Percentiles rank a stretch among this genome's conserved stretches.
Conservation (phyloP, 2,797 vertebrate species). For the Lutjanus argentimaculatus region DNA sequence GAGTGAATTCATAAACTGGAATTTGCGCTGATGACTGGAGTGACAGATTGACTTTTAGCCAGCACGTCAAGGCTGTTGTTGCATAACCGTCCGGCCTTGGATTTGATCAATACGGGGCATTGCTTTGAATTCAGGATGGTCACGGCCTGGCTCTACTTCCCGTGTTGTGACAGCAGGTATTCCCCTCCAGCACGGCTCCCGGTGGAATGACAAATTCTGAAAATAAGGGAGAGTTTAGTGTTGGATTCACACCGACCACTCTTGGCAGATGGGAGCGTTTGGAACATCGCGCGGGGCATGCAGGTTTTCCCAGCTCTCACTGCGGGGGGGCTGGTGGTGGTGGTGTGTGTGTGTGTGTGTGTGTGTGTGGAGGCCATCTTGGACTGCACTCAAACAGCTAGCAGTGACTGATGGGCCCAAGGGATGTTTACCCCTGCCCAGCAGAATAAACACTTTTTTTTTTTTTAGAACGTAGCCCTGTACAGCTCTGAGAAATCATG, state of each 20-base stretch:
- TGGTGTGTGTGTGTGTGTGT: not conserved
- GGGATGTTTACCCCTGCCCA: constrained; percentile 68
- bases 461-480: constrained; percentile 24
- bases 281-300: constrained; percentile 48
- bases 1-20: constrained; percentile 35
- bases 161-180: constrained; percentile 48
- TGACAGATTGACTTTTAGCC: constrained; percentile 32
- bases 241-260: constrained; percentile 50
- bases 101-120: constrained; percentile 13
- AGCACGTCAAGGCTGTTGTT: constrained; percentile 23
- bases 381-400: constrained; percentile 71
- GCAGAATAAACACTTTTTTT: constrained; percentile 63
- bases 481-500: constrained; percentile 59
- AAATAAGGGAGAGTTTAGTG: constrained; percentile 55
- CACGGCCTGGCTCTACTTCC: constrained; percentile 26
- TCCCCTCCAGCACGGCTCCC: constrained; percentile 39
- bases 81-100: constrained; percentile 6
- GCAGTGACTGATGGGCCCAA: constrained; percentile 72
- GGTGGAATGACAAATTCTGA: constrained; percentile 44
- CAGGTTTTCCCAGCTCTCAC: constrained; percentile 58
- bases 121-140: constrained; percentile 43
- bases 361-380: constrained; percentile 52
- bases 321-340: not conserved
- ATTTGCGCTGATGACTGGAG: constrained; percentile 27
- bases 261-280: constrained; percentile 64